Evolutionary conservation across 1,140 invertebrate species (phyloP).

Genomic region (Nasonia giraulti): DNA sequence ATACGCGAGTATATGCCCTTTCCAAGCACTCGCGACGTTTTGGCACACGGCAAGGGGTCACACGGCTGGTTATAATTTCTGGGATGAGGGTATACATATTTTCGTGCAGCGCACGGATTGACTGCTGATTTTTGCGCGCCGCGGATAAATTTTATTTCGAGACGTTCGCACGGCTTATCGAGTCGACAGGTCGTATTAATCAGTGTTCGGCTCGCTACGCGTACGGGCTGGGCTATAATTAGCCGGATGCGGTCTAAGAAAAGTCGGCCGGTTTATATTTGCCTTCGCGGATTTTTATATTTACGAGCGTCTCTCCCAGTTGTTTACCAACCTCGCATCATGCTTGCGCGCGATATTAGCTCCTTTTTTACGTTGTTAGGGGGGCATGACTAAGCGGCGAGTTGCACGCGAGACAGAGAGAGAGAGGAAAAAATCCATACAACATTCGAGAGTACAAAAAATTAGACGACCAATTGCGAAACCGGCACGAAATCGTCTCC

Average conservation of each 20-base stretch:
- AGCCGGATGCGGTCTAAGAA: neutral
- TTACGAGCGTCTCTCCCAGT: neutral
- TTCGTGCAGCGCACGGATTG: neutral
- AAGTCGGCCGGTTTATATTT: neutral
- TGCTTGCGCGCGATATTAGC: too few species aligned
- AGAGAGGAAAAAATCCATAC: too few species aligned
- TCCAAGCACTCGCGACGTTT: too few species aligned
- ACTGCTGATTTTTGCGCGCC: neutral
- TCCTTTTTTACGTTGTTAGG: too few species aligned
- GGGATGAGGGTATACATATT: neutral
- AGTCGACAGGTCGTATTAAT: neutral
- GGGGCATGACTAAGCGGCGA: neutral
- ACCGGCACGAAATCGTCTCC: neutral
- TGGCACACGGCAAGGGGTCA: too few species aligned
- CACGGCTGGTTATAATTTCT: neutral
- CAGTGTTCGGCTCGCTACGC: neutral
- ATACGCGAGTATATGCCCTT: too few species aligned
- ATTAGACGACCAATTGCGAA: neutral
- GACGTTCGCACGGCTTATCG: neutral
- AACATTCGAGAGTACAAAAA: neutral
- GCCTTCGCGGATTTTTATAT: neutral
- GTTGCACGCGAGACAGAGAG: too few species aligned
- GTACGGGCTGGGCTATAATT: too few species aligned
- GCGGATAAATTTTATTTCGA: neutral
- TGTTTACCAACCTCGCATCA: neutral